Evolutionary conservation across 2,797 vertebrate genomes (phyloP).

Genomic region (Neosilurus mollespiculum): DNA sequence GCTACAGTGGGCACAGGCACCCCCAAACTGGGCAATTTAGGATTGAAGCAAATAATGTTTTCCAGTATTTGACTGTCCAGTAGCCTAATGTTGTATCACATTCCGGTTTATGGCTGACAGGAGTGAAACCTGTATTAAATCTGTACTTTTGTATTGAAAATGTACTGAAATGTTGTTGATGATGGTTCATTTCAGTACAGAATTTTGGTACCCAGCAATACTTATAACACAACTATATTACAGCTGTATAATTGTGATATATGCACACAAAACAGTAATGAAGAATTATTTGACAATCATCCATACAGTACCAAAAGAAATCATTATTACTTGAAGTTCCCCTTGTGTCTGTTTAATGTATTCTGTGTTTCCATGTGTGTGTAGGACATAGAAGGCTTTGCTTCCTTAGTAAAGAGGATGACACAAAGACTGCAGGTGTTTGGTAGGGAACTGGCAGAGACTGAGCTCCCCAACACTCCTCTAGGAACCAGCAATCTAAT

Average conservation of each 20-base stretch:
- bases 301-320: background rate
- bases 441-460: slow-evolving; percentile 92
- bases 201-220: too few species aligned
- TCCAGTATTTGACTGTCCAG: background rate
- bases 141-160: background rate
- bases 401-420: slow-evolving; percentile 90
- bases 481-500: slow-evolving; percentile 83
- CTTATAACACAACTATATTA: background rate
- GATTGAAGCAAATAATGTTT: background rate
- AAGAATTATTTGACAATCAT: background rate
- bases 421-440: slow-evolving; percentile 90
- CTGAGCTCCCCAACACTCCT: slow-evolving; percentile 88
- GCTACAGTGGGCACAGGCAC: background rate
- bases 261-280: background rate
- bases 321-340: background rate
- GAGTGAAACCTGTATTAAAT: too few species aligned
- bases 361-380: background rate
- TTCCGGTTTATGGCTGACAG: background rate
- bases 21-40: background rate
- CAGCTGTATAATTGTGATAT: background rate
- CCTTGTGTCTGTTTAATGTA: background rate
- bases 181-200: background rate
- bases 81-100: background rate
- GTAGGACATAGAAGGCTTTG: slow-evolving; percentile 86
- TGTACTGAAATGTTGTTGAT: background rate